Percentiles rank a stretch among this genome's conserved stretches.
Conservation (phyloP, 2,797 vertebrate genomes). For the Tinamus major region DNA sequence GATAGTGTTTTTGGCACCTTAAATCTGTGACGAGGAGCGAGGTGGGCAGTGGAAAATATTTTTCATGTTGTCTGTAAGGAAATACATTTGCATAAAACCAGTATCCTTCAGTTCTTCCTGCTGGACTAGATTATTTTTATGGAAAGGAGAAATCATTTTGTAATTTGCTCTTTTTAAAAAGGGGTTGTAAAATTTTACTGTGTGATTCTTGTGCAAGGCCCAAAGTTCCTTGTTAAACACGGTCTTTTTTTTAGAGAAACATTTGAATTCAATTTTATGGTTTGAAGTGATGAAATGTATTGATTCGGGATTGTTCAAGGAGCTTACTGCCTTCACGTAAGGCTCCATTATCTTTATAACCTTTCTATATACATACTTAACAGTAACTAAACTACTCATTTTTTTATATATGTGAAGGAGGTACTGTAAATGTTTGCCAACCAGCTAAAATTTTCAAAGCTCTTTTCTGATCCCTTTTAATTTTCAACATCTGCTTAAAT, state of each 20-base stretch:
- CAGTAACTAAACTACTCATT: not conserved
- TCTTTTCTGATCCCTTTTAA: not conserved
- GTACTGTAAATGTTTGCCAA: not conserved
- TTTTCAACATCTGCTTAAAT: not conserved
- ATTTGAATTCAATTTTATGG: not conserved
- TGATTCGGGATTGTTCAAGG: not conserved
- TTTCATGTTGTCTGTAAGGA: not conserved
- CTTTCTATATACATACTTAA: not conserved
- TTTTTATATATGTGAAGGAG: not conserved
- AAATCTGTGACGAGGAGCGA: not conserved
- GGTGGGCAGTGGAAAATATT: not conserved
- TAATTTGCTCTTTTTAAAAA: not conserved
- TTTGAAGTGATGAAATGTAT: not conserved
- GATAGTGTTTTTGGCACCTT: not conserved
- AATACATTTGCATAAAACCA: not conserved
- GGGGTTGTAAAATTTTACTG: not conserved
- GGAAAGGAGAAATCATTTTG: not conserved
- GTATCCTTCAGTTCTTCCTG: not conserved
- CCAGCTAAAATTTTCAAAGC: not conserved
- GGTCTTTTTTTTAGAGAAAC: not conserved
- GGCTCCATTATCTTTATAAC: not conserved
- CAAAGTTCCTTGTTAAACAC: not conserved
- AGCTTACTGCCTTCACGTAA: not conserved
- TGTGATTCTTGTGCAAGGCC: not conserved
- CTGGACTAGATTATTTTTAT: not conserved